Evolutionary conservation across 2,888 invertebrate genomes (phyloP).

Genomic region (Diarsia mendica): DNA sequence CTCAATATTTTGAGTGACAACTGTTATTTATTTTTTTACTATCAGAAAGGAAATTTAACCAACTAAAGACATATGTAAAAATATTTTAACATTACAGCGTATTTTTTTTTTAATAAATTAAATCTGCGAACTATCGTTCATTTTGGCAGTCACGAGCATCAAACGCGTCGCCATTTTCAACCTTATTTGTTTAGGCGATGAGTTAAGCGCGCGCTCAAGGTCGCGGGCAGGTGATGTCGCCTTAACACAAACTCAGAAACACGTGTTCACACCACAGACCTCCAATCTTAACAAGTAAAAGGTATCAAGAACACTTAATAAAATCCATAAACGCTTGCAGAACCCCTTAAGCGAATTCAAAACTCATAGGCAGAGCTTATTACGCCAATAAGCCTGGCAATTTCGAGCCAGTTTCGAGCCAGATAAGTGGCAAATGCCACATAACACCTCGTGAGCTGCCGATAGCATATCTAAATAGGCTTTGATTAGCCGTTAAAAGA

Average conservation of each 20-base stretch:
- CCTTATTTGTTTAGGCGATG: no score
- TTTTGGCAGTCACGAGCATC: no score
- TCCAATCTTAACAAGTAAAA: constrained; percentile 35
- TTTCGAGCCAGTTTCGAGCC: constrained; percentile 38
- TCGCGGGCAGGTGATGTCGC: no score
- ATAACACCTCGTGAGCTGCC: constrained; percentile 54
- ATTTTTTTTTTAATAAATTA: no score
- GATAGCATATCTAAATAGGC: constrained; percentile 64
- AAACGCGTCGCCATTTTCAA: no score
- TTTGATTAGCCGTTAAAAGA: constrained; percentile 64
- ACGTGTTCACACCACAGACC: constrained; percentile 20
- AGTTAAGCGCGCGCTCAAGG: no score
- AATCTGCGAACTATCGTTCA: no score
- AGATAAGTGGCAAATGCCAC: constrained; percentile 52
- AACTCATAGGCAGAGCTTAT: constrained; percentile 52
- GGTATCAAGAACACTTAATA: constrained; percentile 46
- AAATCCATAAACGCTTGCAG: constrained; percentile 49
- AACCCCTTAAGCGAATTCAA: constrained; percentile 43
- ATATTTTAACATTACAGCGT: no score
- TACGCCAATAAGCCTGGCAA: constrained; percentile 55
- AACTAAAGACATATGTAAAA: no score
- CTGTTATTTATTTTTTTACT: no score
- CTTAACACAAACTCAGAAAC: constrained; percentile 17
- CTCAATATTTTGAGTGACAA: no score
- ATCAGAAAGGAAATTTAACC: no score